A percentile compares a stretch with the other conserved stretches of the same genome.
phyloP scores from a whole-genome alignment of 2,113 vertebrate species.

The Pardalotus punctatus region DNA sequence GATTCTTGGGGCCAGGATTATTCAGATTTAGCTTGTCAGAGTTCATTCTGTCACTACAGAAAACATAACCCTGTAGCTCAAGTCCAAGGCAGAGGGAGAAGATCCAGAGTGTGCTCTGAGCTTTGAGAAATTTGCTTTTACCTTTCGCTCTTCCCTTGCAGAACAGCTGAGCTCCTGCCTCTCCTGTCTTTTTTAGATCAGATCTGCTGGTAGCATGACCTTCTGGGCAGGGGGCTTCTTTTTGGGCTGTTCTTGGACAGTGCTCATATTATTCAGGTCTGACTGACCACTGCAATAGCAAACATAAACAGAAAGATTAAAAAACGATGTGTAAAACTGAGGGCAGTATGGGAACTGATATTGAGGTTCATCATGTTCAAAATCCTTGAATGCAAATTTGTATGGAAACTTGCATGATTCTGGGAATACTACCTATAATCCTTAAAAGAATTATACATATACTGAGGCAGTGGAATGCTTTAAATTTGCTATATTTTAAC shows the following conservation, averaged over 20 bases:
- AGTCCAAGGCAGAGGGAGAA: background rate
- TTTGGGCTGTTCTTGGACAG: background rate
- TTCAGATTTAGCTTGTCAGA: background rate
- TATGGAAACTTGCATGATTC: background rate
- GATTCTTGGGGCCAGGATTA: background rate
- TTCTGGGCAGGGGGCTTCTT: background rate
- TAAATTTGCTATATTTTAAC: background rate
- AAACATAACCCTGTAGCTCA: background rate
- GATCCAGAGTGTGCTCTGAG: background rate
- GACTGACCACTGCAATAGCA: background rate
- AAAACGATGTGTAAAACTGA: accelerated
- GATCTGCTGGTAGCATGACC: background rate
- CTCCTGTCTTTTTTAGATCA: background rate
- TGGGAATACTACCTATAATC: background rate
- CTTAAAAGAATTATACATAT: background rate
- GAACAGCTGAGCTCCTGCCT: background rate
- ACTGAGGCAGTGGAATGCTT: background rate
- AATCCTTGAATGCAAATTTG: background rate
- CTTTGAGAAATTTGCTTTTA: background rate
- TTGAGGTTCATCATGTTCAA: background rate
- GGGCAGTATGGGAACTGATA: background rate
- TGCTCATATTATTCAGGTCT: background rate
- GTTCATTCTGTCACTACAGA: background rate
- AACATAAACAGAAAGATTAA: background rate
- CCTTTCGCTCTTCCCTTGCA: background rate